phyloP scores from a whole-genome alignment of 2,888 invertebrate genomes.

The Oeneis ivallda region DNA sequence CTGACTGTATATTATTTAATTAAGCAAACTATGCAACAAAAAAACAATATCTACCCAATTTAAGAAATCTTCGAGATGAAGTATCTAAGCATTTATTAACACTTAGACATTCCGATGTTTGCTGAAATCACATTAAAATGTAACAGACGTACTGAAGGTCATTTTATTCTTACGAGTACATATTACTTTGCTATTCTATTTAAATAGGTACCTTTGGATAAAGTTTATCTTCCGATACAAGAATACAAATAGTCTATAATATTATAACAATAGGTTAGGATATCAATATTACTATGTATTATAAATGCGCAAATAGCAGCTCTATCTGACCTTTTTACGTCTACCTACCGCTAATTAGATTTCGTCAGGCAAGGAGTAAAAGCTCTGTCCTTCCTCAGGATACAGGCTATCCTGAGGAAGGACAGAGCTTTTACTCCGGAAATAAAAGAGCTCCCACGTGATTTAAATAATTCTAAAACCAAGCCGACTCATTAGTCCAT shows the following conservation, averaged over 20 bases:
- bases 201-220: constrained; percentile 4
- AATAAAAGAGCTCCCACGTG: no score
- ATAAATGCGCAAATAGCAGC: no score
- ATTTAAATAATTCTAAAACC: no score
- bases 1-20: no score
- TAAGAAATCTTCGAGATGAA: neutral
- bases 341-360: neutral
- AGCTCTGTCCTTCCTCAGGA: no score
- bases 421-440: no score
- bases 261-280: neutral
- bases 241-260: constrained; percentile 32
- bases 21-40: no score
- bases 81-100: constrained; percentile 1
- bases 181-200: constrained; percentile 10
- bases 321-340: neutral
- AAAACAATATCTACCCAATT: neutral
- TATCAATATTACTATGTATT: no score
- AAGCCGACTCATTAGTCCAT: no score
- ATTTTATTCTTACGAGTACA: constrained; percentile 8
- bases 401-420: no score
- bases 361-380: neutral
- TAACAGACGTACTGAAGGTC: constrained; percentile 2
- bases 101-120: constrained; percentile 7
- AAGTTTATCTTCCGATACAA: constrained; percentile 21
- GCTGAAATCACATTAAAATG: constrained; percentile 15